Percentiles rank a stretch among this genome's conserved stretches.
Evolutionary conservation across 2,113 vertebrate genomes (phyloP).

Genomic region (Numenius arquata): DNA sequence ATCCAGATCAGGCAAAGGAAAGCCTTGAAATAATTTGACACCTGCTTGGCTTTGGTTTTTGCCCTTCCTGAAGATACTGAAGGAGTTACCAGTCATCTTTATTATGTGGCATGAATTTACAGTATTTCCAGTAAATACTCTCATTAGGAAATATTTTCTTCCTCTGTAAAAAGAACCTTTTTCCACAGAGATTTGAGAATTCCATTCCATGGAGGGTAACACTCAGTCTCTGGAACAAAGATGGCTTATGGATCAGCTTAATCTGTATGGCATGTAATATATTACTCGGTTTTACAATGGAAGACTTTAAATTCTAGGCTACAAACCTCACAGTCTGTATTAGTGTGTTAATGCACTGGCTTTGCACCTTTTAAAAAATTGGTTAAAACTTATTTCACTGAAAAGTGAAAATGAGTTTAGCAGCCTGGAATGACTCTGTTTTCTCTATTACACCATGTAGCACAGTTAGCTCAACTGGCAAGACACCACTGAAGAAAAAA

Average conservation of each 20-base stretch:
- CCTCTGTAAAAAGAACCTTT: slow-evolving; percentile 17
- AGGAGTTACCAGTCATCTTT: slow-evolving; percentile 22
- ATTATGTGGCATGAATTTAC: slow-evolving; percentile 26
- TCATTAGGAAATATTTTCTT: slow-evolving; percentile 45
- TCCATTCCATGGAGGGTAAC: not conserved
- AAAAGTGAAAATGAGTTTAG: slow-evolving; percentile 56
- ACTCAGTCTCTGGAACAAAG: slow-evolving; percentile 33
- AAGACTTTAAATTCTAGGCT: slow-evolving; percentile 17
- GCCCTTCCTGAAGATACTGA: slow-evolving; percentile 47
- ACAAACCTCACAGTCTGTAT: not conserved
- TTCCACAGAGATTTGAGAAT: slow-evolving; percentile 15
- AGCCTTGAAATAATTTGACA: slow-evolving; percentile 35
- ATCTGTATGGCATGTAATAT: not conserved
- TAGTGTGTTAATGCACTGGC: slow-evolving; percentile 11
- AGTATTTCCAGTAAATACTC: slow-evolving; percentile 50
- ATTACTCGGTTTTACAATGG: not conserved
- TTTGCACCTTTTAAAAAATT: slow-evolving; percentile 56
- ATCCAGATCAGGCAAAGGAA: slow-evolving; percentile 39
- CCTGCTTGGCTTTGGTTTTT: not conserved
- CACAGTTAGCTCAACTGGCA: slow-evolving; percentile 53
- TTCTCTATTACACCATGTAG: slow-evolving; percentile 47
- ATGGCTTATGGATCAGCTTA: not conserved
- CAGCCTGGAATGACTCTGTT: slow-evolving; percentile 43
- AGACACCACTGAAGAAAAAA: slow-evolving; percentile 29
- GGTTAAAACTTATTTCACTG: slow-evolving; percentile 39